Evolutionary conservation across 2,113 vertebrate genomes (phyloP), one percentile per base, ranked within the genome.

Genomic region (Alethe diademata): DNA sequence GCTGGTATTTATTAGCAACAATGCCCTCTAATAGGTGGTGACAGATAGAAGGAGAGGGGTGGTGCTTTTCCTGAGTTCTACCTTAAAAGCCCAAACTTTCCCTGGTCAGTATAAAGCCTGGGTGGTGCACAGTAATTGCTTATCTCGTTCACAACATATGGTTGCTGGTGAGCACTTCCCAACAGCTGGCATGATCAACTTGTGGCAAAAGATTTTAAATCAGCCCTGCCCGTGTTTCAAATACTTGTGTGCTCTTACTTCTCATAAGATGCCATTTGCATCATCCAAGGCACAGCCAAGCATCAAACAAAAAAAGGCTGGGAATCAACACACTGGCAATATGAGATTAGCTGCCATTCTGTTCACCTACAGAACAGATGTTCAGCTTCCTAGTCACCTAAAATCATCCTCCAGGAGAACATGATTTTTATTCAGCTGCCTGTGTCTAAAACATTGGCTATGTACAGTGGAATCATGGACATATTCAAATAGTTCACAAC

Each of bases 291-390:
- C 79, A 74, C 31, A 53, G 92, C 95, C 94, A 95, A 95, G 91
- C 85, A 51, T 19, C 92, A 76, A 83, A 95, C 70, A 84, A 64
- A 93, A 82, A 70, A 97, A 95, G 50, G 47, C 58, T 81, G 67
- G 91, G 83, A 91, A 87, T 86, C 86, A 92, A 94, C 76, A 95
- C 29, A 4, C 67, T 91, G 80, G 78, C 94, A 96, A 78, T 94
- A 85, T 38, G 88, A 95, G 88, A 93, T 95, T 94, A 95, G 88
- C 91, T 95, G 92, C 86, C 88, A 51, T 94, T 90, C 90, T 93
- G 54, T 60, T 96, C 96, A 96, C 95, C 96, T 97, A 93, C 94
- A 95, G 92, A 96, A 95, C 97, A 97, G 97, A 96, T 97, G 97
- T 93, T 96, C 86, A 74, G 92, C 90, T 96, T 96, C 95, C 90